phyloP scores from a whole-genome alignment of 2,888 invertebrate genomes.

The Venusia cambrica region DNA sequence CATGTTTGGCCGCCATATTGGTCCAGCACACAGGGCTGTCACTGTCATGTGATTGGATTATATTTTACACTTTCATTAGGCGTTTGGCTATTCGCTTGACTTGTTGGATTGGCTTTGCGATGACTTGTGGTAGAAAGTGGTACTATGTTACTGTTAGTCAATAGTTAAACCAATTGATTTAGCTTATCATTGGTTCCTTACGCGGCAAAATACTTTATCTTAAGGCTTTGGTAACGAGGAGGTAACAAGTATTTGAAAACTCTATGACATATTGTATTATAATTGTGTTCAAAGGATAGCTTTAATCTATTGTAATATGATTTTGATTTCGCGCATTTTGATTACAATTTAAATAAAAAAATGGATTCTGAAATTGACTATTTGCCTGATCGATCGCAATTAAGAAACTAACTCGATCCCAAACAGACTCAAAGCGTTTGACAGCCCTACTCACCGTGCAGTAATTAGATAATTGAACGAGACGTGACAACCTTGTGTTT shows the following conservation, averaged over 20 bases:
- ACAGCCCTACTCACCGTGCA: constrained; percentile 16
- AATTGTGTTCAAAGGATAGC: too few species aligned
- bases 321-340: too few species aligned
- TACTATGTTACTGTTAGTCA: neutral
- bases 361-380: too few species aligned
- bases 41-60: constrained; percentile 30
- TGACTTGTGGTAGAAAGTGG: constrained; percentile 3
- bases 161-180: constrained; percentile 11
- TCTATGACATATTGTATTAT: too few species aligned
- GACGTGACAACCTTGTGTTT: constrained; percentile 33
- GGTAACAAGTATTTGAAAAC: too few species aligned
- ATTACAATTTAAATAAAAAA: too few species aligned
- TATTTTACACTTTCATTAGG: constrained; percentile 13
- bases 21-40: constrained; percentile 30
- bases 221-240: too few species aligned
- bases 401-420: constrained; percentile 28
- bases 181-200: too few species aligned
- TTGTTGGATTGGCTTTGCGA: constrained; percentile 7
- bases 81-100: constrained; percentile 7
- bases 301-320: too few species aligned
- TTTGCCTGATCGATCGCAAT: constrained; percentile 32
- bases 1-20: constrained; percentile 34
- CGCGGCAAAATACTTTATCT: too few species aligned
- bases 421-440: constrained; percentile 24
- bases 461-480: constrained; percentile 38